Evolutionary conservation across 1,140 invertebrate species (phyloP).

Genomic region (Nephotettix cincticeps): DNA sequence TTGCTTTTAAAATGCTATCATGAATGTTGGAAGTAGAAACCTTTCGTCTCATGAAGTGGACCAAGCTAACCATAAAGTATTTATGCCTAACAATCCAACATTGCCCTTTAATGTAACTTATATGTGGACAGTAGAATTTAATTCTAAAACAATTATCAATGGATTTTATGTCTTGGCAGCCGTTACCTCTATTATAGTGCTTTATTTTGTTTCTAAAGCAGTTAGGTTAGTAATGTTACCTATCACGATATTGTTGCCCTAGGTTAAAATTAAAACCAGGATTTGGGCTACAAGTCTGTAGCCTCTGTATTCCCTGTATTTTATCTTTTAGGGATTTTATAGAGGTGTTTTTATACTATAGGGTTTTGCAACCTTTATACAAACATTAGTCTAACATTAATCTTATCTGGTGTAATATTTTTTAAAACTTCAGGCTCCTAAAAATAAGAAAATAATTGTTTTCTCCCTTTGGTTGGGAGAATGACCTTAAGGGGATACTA

Average conservation of each 20-base stretch:
- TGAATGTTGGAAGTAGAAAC: no score
- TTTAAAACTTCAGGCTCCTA: no score
- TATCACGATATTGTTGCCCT: not conserved
- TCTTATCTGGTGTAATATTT: no score
- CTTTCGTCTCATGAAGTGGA: no score
- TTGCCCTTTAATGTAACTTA: not conserved
- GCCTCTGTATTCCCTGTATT: not conserved
- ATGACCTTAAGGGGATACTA: no score
- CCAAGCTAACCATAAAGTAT: no score
- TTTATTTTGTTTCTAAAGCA: conserved; percentile 10
- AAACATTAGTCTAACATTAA: no score
- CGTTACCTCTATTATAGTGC: not conserved
- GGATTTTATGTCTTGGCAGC: conserved; percentile 13
- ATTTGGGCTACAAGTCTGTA: not conserved
- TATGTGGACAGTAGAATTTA: not conserved
- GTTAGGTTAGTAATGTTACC: conserved; percentile 9
- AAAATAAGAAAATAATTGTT: no score
- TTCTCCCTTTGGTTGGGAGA: no score
- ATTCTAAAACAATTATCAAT: not conserved
- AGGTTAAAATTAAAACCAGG: not conserved
- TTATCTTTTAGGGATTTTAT: not conserved
- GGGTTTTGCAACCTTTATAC: no score
- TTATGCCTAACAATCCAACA: not conserved
- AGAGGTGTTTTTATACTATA: not conserved
- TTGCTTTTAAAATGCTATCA: no score